phyloP scores from a whole-genome alignment of 37 sponge, comb jelly and placozoan species.

The Mnemiopsis leidyi region DNA sequence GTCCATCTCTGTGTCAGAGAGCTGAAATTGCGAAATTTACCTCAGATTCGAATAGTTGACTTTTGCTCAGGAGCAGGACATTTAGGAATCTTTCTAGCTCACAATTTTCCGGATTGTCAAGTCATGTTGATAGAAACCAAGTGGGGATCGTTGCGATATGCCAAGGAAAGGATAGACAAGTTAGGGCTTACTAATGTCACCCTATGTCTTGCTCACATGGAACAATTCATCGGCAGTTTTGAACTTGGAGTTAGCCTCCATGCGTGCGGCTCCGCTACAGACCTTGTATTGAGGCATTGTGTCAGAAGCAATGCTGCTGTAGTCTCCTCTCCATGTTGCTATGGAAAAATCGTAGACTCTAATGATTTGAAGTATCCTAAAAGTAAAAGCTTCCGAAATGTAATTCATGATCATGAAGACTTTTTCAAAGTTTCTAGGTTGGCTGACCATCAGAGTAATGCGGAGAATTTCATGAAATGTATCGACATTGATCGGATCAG shows the following conservation, averaged over 20 bases:
- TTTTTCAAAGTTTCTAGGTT: neutral
- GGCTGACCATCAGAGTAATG: conserved; percentile 1
- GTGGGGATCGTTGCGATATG: conserved; percentile 51
- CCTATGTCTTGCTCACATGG: conserved; percentile 22
- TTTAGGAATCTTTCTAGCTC: conserved; percentile 43
- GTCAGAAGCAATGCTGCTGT: neutral
- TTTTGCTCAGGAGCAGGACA: conserved; percentile 64
- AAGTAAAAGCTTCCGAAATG: neutral
- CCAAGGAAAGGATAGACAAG: conserved; percentile 45
- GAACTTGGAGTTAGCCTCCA: conserved; percentile 59
- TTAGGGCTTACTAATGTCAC: neutral
- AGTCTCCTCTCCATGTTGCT: conserved; percentile 49
- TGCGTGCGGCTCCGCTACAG: conserved; percentile 42
- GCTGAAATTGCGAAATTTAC: neutral
- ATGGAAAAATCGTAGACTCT: conserved; percentile 9
- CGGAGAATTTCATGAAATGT: conserved; percentile 37
- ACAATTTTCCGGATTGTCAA: conserved; percentile 29
- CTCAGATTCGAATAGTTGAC: conserved; percentile 20
- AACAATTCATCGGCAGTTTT: neutral
- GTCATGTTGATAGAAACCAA: conserved; percentile 16
- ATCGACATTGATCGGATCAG: conserved; percentile 31
- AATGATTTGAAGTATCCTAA: neutral
- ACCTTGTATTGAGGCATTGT: neutral
- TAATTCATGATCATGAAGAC: neutral
- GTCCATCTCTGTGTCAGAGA: neutral